phyloP scores from a whole-genome alignment of 2,797 vertebrate species.

The Notolepis coatsorum region DNA sequence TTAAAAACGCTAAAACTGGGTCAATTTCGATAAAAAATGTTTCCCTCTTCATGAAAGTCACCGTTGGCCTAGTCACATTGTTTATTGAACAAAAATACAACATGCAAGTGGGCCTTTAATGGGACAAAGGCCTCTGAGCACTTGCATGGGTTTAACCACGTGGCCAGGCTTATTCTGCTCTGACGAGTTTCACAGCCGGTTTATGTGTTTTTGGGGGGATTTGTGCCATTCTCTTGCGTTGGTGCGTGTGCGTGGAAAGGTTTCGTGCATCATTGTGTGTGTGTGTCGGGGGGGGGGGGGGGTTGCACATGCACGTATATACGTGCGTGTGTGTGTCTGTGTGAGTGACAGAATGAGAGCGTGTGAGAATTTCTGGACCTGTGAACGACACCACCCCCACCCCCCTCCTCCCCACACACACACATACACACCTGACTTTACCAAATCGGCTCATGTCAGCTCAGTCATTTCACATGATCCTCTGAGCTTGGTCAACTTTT shows the following conservation, averaged over 20 bases:
- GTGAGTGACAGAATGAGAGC: neutral
- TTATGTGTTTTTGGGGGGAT: neutral
- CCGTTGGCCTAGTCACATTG: too few relatives aligned
- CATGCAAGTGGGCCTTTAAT: too few relatives aligned
- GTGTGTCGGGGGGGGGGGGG: too few relatives aligned
- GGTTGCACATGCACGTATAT: too few relatives aligned
- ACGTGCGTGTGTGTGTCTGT: neutral
- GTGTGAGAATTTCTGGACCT: conserved; percentile 3
- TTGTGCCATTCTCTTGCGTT: neutral
- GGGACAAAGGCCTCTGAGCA: conserved; percentile 13
- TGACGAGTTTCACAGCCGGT: neutral
- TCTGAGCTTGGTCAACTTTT: neutral
- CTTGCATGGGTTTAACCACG: conserved; percentile 15
- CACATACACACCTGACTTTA: neutral
- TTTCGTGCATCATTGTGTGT: neutral
- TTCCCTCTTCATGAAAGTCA: too few relatives aligned
- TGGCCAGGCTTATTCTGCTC: conserved; percentile 28
- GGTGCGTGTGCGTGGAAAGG: neutral
- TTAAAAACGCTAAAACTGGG: too few relatives aligned
- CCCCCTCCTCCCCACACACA: too few relatives aligned
- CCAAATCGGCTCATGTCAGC: conserved; percentile 6
- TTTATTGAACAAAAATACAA: too few relatives aligned
- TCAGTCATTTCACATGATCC: conserved; percentile 1
- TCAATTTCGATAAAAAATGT: too few relatives aligned
- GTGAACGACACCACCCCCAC: neutral